Evolutionary conservation across 2,797 vertebrate species (phyloP), one percentile per base, ranked within the genome.

Genomic region (Schizothorax lantsangensis): DNA sequence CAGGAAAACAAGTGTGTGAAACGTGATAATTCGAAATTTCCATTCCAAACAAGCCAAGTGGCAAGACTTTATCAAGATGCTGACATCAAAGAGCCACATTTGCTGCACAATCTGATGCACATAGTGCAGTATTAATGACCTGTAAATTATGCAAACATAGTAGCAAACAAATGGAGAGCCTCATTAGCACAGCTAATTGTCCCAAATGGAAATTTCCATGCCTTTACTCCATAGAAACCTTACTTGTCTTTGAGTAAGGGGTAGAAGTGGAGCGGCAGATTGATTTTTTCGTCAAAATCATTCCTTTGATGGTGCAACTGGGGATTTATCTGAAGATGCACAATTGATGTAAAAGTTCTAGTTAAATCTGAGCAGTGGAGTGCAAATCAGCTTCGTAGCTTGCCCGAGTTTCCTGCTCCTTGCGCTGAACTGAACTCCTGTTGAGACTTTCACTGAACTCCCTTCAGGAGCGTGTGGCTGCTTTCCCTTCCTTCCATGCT

Each of bases 91-190:
- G 85, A 64, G 30, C 64, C 38, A 43, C 62, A 80, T 86, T 83
- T 73, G 38, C 47, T 73, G 69, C 85, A 83, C 45, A 84, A 87
- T 90, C 87, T 84, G 85, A 91, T 86, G 80, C 79, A 78, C 89
- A 88, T 88, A 88, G 89, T 85, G 52, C 81, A 87, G 80, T 88
- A 86, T 84, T 91, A 90, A 92, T 91, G 92, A 89, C 79, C 90
- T 86, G 86, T 89, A 89, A 91, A 92, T 90, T 88, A 91, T 89
- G 88, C 88, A 91, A 90, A 90, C 89, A 83, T 85, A 71, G 79
- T 75, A 84, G 73, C 84, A 89, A 91, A 91, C 90, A 91, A 91
- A 91, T 84, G 79, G 77, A 84, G 77, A 64, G 89, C 85, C 88
- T 91, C 85, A 89, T 88, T 91, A 88, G 23, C 81, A 66, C 75